Percentiles rank a stretch among this genome's conserved stretches.
Evolutionary conservation across 2,113 vertebrate genomes (phyloP).

Genomic region (Odocoileus hemionus): DNA sequence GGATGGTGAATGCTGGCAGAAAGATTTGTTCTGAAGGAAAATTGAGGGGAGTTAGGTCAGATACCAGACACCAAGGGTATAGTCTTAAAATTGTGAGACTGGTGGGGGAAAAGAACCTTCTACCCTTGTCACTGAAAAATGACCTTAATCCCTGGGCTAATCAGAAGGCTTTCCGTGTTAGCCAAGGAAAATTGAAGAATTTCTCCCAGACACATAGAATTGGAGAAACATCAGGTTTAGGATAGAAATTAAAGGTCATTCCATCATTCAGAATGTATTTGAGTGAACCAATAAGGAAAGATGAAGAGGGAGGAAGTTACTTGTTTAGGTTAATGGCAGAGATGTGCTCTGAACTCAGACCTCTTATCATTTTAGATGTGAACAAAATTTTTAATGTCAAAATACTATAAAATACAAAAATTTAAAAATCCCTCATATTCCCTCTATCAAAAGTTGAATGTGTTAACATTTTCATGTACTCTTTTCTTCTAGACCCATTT

Average conservation of each 20-base stretch:
- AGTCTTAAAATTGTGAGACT: not conserved
- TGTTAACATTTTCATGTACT: not conserved
- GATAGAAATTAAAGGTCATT: not conserved
- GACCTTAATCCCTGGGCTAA: not conserved
- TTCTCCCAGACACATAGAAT: not conserved
- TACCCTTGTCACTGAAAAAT: not conserved
- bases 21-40: constrained; percentile 21
- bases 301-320: not conserved
- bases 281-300: not conserved
- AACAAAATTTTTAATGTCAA: not conserved
- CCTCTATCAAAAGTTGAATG: not conserved
- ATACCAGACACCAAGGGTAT: not conserved
- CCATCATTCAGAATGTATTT: constrained; percentile 13
- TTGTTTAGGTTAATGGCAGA: not conserved
- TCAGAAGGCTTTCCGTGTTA: not conserved
- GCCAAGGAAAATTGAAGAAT: not conserved
- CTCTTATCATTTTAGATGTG: not conserved
- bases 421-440: not conserved
- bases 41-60: not conserved
- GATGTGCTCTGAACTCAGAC: not conserved
- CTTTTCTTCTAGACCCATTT: not conserved
- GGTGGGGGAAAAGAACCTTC: not conserved
- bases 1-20: constrained; percentile 3
- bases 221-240: constrained; percentile 9
- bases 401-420: not conserved